phyloP scores from a whole-genome alignment of 1,140 invertebrate genomes.

The Periplaneta americana region DNA sequence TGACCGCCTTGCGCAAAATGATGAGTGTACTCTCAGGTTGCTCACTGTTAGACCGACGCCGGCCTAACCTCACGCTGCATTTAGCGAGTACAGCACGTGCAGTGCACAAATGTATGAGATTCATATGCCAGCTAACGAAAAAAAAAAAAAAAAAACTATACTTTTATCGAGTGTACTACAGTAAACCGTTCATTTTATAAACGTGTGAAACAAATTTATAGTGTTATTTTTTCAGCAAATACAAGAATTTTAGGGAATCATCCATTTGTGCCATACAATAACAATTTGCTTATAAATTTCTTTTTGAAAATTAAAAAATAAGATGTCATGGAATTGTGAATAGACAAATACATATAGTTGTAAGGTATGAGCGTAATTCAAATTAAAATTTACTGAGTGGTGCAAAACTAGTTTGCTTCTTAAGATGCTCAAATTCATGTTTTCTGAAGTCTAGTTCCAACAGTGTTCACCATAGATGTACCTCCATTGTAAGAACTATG shows the following conservation, averaged over 20 bases:
- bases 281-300: background rate
- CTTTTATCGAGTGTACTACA: no score
- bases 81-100: no score
- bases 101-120: background rate
- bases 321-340: background rate
- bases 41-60: background rate
- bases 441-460: background rate
- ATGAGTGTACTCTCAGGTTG: background rate
- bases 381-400: background rate
- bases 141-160: no score
- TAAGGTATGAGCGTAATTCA: background rate
- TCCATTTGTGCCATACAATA: background rate
- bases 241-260: background rate
- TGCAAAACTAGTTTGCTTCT: no score
- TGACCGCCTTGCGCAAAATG: no score
- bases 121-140: no score
- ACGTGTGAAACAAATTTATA: background rate
- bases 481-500: no score
- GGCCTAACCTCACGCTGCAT: no score
- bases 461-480: no score
- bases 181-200: background rate
- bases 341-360: background rate
- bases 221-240: background rate
- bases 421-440: background rate
- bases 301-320: background rate